Conservation (phyloP, 2,888 invertebrate species). For the Philhelius pedissequus region DNA sequence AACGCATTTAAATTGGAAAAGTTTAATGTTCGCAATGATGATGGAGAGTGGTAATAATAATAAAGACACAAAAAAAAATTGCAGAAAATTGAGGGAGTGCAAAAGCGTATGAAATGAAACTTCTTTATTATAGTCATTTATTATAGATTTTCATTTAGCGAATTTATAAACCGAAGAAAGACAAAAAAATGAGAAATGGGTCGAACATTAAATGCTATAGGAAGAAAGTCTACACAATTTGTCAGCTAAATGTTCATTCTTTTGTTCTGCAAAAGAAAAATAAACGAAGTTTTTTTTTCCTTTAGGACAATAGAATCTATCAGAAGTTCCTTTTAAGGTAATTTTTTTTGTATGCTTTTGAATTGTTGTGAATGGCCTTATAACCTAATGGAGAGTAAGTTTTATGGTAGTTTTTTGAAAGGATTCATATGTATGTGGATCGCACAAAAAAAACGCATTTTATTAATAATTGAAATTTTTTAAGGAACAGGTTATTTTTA, state of each 20-base stretch:
- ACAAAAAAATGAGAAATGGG: not conserved
- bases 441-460: too few relatives aligned
- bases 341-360: not conserved
- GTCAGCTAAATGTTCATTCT: constrained; percentile 5
- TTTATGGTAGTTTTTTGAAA: not conserved
- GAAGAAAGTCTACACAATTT: constrained; percentile 30
- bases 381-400: not conserved
- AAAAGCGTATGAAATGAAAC: constrained; percentile 10
- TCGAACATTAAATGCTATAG: not conserved
- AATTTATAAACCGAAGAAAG: constrained; percentile 18
- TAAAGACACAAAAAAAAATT: not conserved
- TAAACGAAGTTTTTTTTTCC: not conserved
- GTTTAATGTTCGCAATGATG: constrained; percentile 38
- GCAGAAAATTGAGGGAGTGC: not conserved
- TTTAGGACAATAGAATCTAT: not conserved
- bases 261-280: not conserved
- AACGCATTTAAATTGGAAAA: constrained; percentile 67
- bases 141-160: constrained; percentile 30
- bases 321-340: not conserved
- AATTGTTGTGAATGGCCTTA: not conserved
- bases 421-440: too few relatives aligned
- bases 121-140: constrained; percentile 21
- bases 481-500: too few relatives aligned
- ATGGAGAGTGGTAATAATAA: constrained; percentile 6
- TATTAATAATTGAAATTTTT: too few relatives aligned